A percentile compares a stretch with the other conserved stretches of the same genome.
Evolutionary conservation across 2,888 invertebrate species (phyloP).

Genomic region (Agelastica alni): DNA sequence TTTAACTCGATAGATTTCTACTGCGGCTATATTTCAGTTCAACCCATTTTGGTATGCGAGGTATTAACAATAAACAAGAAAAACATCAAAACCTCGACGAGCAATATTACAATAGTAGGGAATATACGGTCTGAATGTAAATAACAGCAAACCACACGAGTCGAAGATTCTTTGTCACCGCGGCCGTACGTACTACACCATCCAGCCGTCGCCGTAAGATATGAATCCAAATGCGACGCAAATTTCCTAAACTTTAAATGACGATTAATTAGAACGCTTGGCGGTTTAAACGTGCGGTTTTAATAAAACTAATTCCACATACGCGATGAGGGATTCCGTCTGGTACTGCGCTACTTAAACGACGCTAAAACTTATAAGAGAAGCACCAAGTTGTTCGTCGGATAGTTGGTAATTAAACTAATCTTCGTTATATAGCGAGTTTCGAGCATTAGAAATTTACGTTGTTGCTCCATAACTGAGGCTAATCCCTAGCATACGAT

Average conservation of each 20-base stretch:
- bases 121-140: no score
- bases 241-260: slow-evolving; percentile 37
- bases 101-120: no score
- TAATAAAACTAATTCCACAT: slow-evolving; percentile 41
- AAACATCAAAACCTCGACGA: no score
- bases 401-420: slow-evolving; percentile 48
- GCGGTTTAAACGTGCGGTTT: slow-evolving; percentile 34
- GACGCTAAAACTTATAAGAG: slow-evolving; percentile 39
- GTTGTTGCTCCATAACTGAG: slow-evolving; percentile 46
- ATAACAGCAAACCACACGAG: slow-evolving; percentile 5
- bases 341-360: slow-evolving; percentile 34
- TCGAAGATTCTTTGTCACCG: slow-evolving; percentile 8
- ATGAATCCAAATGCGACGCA: slow-evolving; percentile 23
- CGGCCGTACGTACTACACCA: no score
- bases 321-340: slow-evolving; percentile 41
- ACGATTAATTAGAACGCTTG: slow-evolving; percentile 36
- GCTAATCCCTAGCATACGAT: slow-evolving; percentile 50
- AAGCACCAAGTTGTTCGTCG: slow-evolving; percentile 41
- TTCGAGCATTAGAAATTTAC: slow-evolving; percentile 45
- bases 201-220: not conserved
- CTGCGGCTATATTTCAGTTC: no score
- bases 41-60: no score
- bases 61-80: no score
- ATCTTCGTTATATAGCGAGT: slow-evolving; percentile 44
- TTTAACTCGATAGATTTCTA: no score